Conservation (phyloP, 2,113 vertebrate species). For the Odocoileus hemionus region DNA sequence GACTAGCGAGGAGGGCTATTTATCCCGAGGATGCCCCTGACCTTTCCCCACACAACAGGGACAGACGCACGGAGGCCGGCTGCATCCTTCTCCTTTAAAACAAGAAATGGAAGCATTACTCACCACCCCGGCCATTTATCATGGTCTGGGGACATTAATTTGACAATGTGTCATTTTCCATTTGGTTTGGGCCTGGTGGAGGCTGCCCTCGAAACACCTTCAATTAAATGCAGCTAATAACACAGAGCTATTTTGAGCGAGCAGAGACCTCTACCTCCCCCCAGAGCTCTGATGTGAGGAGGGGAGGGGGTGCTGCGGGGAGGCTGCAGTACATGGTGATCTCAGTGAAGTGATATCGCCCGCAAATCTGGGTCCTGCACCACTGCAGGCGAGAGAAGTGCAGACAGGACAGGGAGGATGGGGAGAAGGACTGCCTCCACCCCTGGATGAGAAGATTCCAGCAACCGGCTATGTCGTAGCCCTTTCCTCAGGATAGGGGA, state of each 20-base stretch:
- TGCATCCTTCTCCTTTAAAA: constrained; percentile 64
- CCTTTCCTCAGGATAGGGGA: not conserved
- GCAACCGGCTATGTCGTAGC: not conserved
- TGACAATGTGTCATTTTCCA: constrained; percentile 76
- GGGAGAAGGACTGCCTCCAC: not conserved
- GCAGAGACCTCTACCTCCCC: not conserved
- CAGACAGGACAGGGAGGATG: not conserved
- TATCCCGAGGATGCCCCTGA: constrained; percentile 48
- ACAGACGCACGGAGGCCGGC: constrained; percentile 2
- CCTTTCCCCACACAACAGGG: constrained; percentile 44
- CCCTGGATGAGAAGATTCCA: too few species aligned
- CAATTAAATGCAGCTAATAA: constrained; percentile 72
- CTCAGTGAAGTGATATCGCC: fast-evolving
- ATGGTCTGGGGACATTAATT: constrained; percentile 72
- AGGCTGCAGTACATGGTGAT: not conserved
- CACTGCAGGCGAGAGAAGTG: fast-evolving
- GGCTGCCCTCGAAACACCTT: constrained; percentile 71
- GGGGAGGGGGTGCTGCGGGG: not conserved
- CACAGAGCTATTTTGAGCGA: constrained; percentile 63
- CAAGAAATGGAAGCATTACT: constrained; percentile 73
- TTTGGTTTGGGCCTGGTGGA: constrained; percentile 70
- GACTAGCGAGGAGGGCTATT: not conserved
- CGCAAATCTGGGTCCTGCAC: not conserved
- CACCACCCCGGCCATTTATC: constrained; percentile 70
- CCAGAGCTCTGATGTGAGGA: not conserved